Evolutionary conservation across 2,797 vertebrate genomes (phyloP), one percentile per base, ranked within the genome.

Genomic region (Meda fulgida): DNA sequence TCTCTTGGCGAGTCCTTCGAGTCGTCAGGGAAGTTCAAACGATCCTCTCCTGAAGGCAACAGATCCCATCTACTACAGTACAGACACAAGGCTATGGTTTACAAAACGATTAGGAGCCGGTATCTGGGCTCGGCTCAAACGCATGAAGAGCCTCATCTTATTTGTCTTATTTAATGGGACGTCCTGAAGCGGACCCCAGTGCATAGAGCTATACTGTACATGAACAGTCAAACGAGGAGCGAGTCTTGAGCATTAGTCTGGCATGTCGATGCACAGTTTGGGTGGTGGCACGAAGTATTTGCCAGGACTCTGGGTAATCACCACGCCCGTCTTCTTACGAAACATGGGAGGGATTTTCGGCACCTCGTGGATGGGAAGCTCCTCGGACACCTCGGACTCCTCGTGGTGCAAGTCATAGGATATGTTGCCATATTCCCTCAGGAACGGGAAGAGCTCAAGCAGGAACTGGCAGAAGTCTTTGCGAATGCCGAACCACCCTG

Each of bases 391-490:
- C 78, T 99, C 98, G 0, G 93, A 96, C 90, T 99, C 98, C 88
- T 99, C 97, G 21, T 98, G 96, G 89, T 99, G 98, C 82, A 99
- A 94, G 92, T 99, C 97, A 0, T 99, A 99, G 0, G 98, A 99
- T 88, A 99, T 98, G 87, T 99, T 99, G 29, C 98, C 98, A 0
- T 99, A 99, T 87, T 99, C 98, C 75, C 98, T 93, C 85, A 99
- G 91, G 91, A 99, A 98, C 0, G 98, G 98, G 91, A 99, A 97
- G 89, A 99, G 96, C 94, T 99, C 98, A 90, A 99, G 89, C 38
- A 99, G 95, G 91, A 99, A 99, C 92, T 99, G 98, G 90, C 98
- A 99, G 92, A 99, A 99, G 92, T 99, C 98, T 90, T 99, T 99
- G 51, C 97, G 96, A 90, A 99, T 99, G 81, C 98, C 98, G 83